Percentiles rank a stretch among this genome's conserved stretches.
Evolutionary conservation across 2,888 invertebrate genomes (phyloP).

Genomic region (Sarcophaga variegata): DNA sequence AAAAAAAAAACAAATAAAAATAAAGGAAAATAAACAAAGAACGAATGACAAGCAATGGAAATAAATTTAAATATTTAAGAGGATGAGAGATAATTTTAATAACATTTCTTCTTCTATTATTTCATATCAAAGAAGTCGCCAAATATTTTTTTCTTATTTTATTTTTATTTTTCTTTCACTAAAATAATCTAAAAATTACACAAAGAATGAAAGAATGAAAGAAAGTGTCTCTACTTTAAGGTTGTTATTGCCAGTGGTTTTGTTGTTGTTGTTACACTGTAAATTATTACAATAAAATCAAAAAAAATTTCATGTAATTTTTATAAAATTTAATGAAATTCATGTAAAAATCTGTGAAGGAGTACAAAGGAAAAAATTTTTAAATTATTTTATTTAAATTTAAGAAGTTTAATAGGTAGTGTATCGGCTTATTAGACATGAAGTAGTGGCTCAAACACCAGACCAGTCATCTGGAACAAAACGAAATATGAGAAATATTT

Average conservation of each 20-base stretch:
- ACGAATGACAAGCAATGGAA: background rate
- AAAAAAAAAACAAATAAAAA: background rate
- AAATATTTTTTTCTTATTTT: background rate
- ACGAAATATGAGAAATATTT: too few species aligned
- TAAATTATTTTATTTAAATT: too few species aligned
- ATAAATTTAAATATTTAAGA: background rate
- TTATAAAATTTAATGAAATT: too few species aligned
- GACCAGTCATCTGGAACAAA: too few species aligned
- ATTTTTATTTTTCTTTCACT: background rate
- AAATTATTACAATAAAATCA: too few species aligned
- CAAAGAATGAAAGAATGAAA: background rate
- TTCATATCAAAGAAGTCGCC: constrained; percentile 36
- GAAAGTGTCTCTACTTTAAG: background rate
- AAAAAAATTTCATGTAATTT: too few species aligned
- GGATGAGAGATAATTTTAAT: constrained; percentile 52
- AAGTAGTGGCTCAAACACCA: too few species aligned
- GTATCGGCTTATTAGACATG: too few species aligned
- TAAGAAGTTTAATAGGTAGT: too few species aligned
- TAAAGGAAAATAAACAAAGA: background rate
- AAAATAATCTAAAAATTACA: background rate
- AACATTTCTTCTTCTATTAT: constrained; percentile 57
- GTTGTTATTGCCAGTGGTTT: background rate
- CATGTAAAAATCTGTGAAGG: too few species aligned
- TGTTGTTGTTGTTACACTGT: too few species aligned
- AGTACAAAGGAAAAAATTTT: too few species aligned